Base-by-base conservation (phyloP, 2,113 vertebrate species). In the Oceanites oceanicus region DNA sequence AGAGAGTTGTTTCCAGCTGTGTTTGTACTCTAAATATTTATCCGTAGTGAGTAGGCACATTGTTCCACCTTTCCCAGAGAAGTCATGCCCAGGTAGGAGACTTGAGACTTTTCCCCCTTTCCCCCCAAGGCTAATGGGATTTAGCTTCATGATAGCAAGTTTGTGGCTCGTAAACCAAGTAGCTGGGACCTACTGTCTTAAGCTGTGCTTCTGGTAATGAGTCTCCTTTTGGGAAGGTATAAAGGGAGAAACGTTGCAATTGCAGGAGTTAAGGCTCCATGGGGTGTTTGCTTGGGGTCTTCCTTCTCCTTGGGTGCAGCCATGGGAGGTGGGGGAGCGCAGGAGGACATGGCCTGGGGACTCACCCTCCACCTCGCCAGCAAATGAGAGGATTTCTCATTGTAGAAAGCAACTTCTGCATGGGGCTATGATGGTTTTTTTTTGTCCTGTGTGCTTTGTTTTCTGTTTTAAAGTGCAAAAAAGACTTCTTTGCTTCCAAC, bases 1-100 rank as follows among this genome's bases (percentile, higher is more conserved):
- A 61, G 92, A 66, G 94, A 72, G 25, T 50, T 76, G 25, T 96
- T 94, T 83, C 76, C 71, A 93, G 84, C 72, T 63, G 70, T 81
- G 55, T 92, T 91, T 93, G 40, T 47, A 53, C 38, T 66, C 77
- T 66, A 76, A 84, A 72, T 93, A 72, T 79, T 91, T 84, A 47
- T 47, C 26, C 5, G 10, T 4, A 1, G 45, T 53, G 30, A 75
- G 19, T 11, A 65, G 30, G 32, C 47, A 36, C 30, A 14, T 65
- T 85, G 70, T 81, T 82, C 61, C 44, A 79, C 30, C 34, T 49
- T 94, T 75, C 52, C 42, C 30, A 61, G 65, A 78, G 56, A 59
- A 72, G 23, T 11, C 26, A 26, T 92, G 36, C 56, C 45, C 65
- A 49, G 16, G 47, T 55, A 63, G 65, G 58, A 52, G 47, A 26